phyloP scores from a whole-genome alignment of 37 sponge, comb jelly and placozoan species.

The Chondrilla cf. caribensis region DNA sequence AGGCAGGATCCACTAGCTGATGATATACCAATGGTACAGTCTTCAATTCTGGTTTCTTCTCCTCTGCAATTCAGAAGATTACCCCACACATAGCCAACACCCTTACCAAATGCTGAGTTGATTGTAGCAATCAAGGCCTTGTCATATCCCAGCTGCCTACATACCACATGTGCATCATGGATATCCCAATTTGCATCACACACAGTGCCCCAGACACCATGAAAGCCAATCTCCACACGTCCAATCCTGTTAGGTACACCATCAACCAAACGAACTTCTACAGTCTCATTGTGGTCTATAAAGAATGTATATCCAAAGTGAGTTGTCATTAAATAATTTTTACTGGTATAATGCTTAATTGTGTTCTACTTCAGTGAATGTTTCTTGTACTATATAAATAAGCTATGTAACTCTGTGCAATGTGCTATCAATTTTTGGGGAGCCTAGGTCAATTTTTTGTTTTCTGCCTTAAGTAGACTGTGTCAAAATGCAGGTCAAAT shows the following conservation, averaged over 20 bases:
- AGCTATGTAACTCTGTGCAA: too few relatives aligned
- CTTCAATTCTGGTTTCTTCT: background rate
- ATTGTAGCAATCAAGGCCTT: background rate
- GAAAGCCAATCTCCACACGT: conserved; percentile 20
- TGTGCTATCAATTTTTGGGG: too few relatives aligned
- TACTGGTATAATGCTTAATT: background rate
- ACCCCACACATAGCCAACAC: background rate
- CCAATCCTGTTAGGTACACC: conserved; percentile 5
- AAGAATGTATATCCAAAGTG: too few relatives aligned
- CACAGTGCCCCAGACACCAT: conserved; percentile 29
- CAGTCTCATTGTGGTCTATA: background rate
- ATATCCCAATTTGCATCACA: conserved; percentile 28
- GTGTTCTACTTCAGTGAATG: background rate
- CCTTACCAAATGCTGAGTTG: background rate
- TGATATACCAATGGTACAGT: background rate
- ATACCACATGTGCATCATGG: conserved; percentile 31
- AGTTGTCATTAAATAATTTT: too few relatives aligned
- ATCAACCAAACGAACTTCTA: conserved; percentile 16
- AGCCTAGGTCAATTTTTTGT: too few relatives aligned
- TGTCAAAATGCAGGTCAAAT: too few relatives aligned
- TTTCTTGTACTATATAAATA: background rate
- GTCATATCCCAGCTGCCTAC: conserved; percentile 43
- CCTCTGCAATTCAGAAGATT: background rate
- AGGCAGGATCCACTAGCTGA: background rate
- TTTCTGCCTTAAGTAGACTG: too few relatives aligned